Conservation (phyloP, 2,113 vertebrate species). For the Odobenus rosmarus region DNA sequence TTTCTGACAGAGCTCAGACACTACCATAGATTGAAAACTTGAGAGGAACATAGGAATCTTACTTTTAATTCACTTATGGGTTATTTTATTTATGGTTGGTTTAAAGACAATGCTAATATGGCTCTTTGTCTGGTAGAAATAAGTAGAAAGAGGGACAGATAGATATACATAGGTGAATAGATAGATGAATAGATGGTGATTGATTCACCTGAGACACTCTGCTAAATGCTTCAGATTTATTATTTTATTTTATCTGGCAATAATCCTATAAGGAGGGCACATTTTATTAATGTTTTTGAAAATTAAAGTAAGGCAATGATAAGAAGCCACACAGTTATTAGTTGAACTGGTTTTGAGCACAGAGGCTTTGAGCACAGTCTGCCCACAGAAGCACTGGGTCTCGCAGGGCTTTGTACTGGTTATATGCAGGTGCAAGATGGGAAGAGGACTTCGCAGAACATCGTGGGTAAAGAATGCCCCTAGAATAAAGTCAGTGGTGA, state of each 20-base stretch:
- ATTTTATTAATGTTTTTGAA: not conserved
- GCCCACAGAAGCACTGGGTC: accelerated
- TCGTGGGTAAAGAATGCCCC: accelerated
- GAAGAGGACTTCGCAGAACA: not conserved
- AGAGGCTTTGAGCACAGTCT: not conserved
- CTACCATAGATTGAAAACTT: not conserved
- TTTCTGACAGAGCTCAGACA: not conserved
- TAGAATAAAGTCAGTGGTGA: not conserved
- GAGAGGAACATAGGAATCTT: not conserved
- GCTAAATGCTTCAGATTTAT: not conserved
- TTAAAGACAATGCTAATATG: not conserved
- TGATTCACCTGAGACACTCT: not conserved
- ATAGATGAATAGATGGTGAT: not conserved
- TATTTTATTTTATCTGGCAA: not conserved
- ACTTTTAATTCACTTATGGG: not conserved
- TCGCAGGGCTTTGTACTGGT: accelerated
- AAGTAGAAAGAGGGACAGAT: not conserved
- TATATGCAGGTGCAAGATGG: accelerated
- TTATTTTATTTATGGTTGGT: not conserved
- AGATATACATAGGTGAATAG: not conserved
- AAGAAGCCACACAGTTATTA: not conserved
- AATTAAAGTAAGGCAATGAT: not conserved
- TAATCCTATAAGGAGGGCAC: not conserved
- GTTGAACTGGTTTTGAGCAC: not conserved
- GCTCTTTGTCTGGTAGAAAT: not conserved